Evolutionary conservation across 2,888 invertebrate species (phyloP).

Genomic region (Helleia helle): DNA sequence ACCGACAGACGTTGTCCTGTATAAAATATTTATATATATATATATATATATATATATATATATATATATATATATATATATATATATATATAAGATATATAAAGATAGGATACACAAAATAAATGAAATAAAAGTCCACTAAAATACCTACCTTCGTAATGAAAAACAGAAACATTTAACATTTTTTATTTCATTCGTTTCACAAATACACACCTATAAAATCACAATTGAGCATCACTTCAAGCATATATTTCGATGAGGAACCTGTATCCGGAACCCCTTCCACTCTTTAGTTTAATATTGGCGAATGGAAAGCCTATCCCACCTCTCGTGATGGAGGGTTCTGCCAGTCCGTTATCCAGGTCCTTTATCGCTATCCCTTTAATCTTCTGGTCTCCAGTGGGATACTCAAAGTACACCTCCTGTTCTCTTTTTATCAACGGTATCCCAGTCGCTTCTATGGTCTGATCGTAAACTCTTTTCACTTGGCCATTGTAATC

Average conservation of each 20-base stretch:
- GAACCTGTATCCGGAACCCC: conserved; percentile 50
- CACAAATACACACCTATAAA: background rate
- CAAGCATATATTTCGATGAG: conserved; percentile 55
- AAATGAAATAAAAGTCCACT: background rate
- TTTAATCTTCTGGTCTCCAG: conserved; percentile 47
- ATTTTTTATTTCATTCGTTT: too few relatives aligned
- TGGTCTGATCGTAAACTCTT: conserved; percentile 38
- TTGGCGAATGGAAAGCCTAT: conserved; percentile 49
- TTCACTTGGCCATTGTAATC: conserved; percentile 37
- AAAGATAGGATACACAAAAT: too few relatives aligned
- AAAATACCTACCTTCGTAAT: too few relatives aligned
- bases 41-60: too few relatives aligned
- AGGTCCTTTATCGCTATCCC: conserved; percentile 57
- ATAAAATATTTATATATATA: too few relatives aligned
- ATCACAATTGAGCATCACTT: conserved; percentile 14
- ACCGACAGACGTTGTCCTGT: too few relatives aligned
- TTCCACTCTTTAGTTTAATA: conserved; percentile 56
- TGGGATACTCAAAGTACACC: conserved; percentile 39
- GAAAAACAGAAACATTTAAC: background rate
- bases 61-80: too few relatives aligned
- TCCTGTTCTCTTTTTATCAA: conserved; percentile 42
- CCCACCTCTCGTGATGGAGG: conserved; percentile 54
- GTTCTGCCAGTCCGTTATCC: conserved; percentile 48
- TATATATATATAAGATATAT: too few relatives aligned
- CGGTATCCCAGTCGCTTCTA: conserved; percentile 35